These are phyloP conservation scores for Dendrocincla tyrannina DNA, from an alignment of 2,797 vertebrate species.

Conservation along the genomic window DNA sequence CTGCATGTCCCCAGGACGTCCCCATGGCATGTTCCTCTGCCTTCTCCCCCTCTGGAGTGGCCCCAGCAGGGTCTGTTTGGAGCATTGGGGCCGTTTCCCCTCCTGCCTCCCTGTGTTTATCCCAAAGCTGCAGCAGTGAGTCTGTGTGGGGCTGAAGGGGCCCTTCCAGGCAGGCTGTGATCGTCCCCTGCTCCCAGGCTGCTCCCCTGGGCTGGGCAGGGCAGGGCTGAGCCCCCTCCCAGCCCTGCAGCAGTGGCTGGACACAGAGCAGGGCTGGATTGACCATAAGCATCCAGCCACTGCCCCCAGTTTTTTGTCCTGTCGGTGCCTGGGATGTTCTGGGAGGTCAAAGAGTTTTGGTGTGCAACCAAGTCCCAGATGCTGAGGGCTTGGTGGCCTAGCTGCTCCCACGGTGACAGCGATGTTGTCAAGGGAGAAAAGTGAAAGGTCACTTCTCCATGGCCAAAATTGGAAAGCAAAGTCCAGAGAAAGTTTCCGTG, in stretches of 20 bases:
- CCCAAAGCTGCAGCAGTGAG: not conserved
- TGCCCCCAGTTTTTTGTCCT: not conserved
- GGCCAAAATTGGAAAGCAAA: not conserved
- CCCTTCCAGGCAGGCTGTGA: fast-evolving
- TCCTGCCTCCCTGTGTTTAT: fast-evolving
- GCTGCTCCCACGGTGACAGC: not conserved
- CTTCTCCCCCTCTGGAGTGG: fast-evolving
- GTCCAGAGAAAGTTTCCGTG: not conserved
- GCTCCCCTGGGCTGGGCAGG: fast-evolving
- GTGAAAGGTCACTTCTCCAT: not conserved
- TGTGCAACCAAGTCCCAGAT: not conserved
- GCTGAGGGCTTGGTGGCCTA: not conserved
- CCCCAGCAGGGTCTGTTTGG: not conserved
- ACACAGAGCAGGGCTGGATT: not conserved
- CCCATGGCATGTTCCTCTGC: fast-evolving
- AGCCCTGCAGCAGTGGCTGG: not conserved
- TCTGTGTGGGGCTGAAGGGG: fast-evolving
- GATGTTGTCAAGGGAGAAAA: not conserved
- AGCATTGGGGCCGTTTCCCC: fast-evolving
- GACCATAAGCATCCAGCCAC: fast-evolving
- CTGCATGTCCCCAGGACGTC: fast-evolving
- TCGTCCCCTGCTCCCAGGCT: not conserved
- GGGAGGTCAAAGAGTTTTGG: not conserved
- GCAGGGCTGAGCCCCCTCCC: not conserved
- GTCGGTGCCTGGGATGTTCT: fast-evolving